These are phyloP conservation scores for Campaea margaritaria DNA, from an alignment of 2,888 invertebrate species.

Conservation along the genomic window DNA sequence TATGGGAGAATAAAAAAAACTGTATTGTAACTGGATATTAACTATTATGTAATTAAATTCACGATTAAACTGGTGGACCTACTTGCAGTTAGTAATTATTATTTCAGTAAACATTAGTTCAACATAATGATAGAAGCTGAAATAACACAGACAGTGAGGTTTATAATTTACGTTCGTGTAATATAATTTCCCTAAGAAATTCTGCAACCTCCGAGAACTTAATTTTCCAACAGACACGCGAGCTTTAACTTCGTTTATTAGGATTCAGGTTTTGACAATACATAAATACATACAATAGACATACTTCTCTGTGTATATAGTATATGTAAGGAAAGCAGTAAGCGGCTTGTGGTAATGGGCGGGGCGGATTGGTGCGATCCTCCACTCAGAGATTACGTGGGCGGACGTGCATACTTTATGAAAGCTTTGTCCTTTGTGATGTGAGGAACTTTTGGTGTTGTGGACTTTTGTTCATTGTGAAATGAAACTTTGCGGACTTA, in stretches of 20 bases:
- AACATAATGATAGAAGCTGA: too few species aligned
- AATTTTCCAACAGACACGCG: slow-evolving; percentile 2
- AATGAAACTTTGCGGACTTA: neutral
- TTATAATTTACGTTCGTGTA: neutral
- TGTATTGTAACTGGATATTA: too few species aligned
- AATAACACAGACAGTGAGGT: neutral
- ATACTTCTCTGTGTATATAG: slow-evolving; percentile 8
- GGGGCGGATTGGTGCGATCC: slow-evolving; percentile 66
- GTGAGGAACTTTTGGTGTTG: slow-evolving; percentile 23
- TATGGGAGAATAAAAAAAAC: too few species aligned
- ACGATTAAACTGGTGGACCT: too few species aligned
- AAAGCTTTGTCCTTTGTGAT: slow-evolving; percentile 62
- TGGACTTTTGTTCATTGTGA: slow-evolving; percentile 25
- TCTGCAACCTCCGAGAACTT: neutral
- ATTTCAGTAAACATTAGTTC: too few species aligned
- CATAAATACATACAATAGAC: slow-evolving; percentile 5
- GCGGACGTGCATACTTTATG: slow-evolving; percentile 78
- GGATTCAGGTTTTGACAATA: slow-evolving; percentile 12
- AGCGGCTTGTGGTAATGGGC: slow-evolving; percentile 72
- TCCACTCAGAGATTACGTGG: slow-evolving; percentile 73
- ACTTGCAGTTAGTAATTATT: too few species aligned
- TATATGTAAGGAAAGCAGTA: slow-evolving; percentile 48
- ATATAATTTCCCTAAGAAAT: neutral
- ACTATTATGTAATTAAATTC: too few species aligned
- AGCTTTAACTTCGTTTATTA: slow-evolving; percentile 15